Evolutionary conservation across 2,113 vertebrate species (phyloP), one percentile per base, ranked within the genome.

Genomic region (Pagrus major): DNA sequence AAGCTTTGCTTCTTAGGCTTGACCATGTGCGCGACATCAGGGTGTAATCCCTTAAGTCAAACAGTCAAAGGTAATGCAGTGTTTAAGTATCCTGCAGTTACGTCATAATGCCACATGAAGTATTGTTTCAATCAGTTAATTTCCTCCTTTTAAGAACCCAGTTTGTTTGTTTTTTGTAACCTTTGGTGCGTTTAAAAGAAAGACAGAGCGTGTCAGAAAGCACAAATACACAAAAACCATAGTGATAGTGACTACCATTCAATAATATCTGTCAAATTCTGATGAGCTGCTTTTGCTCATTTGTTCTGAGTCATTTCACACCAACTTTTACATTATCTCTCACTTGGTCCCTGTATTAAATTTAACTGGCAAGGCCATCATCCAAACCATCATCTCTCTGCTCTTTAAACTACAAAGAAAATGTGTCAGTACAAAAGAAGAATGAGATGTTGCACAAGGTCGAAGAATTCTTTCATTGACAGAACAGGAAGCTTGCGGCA

Each of bases 31-130:
- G 74, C 67, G 80, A 82, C 90, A 84, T 78, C 83, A 85, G 47
- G 65, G 80, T 66, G 80, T 94, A 94, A 95, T 93, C 94, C 91
- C 72, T 37, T 88, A 86, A 90, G 83, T 86, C 85, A 78, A 89
- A 90, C 63, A 90, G 90, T 87, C 76, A 91, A 90, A 91, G 73
- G 77, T 86, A 67, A 76, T 21, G 52, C 31, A 77, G 68, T 47
- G 66, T 56, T 81, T 54, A 79, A 85, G 64, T 68, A 64, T 72
- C 63, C 63, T 84, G 72, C 47, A 46, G 71, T 83, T 78, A n/a
- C 64, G 35, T 56, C 11, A 29, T 29, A 23, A 51, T 69, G 42
- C 69, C 68, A 68, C 74, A 72, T n/a, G 65, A 41, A 70, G 42
- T 66, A 20, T 27, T 64, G 49, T 73, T 60, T 35, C 15, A 7